phyloP scores from a whole-genome alignment of 2,113 vertebrate genomes.

The Tyto alba region DNA sequence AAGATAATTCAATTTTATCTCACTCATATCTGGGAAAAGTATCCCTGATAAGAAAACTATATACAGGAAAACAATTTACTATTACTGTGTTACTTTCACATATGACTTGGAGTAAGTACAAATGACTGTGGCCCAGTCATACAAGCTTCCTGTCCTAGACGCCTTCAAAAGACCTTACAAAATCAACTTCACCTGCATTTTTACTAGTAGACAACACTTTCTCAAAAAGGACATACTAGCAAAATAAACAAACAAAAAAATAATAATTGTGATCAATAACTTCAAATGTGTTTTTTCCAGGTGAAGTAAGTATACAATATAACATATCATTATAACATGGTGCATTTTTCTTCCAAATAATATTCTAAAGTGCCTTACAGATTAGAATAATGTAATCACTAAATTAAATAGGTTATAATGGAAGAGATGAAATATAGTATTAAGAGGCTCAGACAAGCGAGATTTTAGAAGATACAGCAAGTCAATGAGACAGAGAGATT shows the following conservation, averaged over 20 bases:
- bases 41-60: background rate
- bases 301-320: background rate
- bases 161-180: background rate
- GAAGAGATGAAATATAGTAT: background rate
- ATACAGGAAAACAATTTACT: background rate
- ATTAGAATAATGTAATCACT: constrained; percentile 5
- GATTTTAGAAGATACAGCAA: constrained; percentile 27
- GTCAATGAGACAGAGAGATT: constrained; percentile 20
- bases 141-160: background rate
- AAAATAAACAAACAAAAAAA: background rate
- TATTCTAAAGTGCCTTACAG: background rate
- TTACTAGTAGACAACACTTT: background rate
- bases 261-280: background rate
- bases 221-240: background rate
- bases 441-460: constrained; percentile 16
- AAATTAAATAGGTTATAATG: constrained; percentile 33
- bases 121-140: background rate
- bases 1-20: background rate
- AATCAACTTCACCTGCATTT: background rate
- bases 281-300: background rate
- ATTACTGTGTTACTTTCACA: background rate
- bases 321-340: background rate
- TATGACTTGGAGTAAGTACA: background rate
- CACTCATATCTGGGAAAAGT: background rate
- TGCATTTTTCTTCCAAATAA: background rate